These are phyloP conservation scores for Smutsia gigantea DNA, from an alignment of 2,797 vertebrate species.

Conservation along the genomic window DNA sequence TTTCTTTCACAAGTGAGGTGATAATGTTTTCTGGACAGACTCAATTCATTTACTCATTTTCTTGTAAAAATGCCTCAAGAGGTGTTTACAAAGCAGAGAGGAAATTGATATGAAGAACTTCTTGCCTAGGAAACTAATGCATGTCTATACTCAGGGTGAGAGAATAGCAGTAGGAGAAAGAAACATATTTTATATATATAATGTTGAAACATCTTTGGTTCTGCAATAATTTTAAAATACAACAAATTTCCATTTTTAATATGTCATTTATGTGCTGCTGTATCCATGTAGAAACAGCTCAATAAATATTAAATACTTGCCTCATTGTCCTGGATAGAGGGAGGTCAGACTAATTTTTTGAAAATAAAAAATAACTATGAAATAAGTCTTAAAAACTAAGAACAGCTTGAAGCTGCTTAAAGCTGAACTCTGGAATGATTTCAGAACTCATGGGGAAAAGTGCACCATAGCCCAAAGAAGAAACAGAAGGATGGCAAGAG, in stretches of 20 bases:
- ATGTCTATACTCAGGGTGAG: not conserved
- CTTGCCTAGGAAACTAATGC: not conserved
- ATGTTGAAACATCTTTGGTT: not conserved
- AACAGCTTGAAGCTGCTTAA: not conserved
- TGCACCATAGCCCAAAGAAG: not conserved
- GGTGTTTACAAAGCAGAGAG: not conserved
- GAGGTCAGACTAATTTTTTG: not conserved
- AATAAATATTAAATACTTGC: not conserved
- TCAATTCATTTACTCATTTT: constrained; percentile 6
- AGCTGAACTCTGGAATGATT: not conserved
- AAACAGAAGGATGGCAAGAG: not conserved
- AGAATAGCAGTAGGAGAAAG: constrained; percentile 2
- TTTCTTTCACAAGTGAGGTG: not conserved
- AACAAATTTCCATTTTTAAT: not conserved
- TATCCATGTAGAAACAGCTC: constrained; percentile 8
- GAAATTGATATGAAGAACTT: not conserved
- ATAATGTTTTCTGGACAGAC: not conserved
- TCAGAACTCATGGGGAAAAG: not conserved
- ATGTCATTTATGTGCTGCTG: not conserved
- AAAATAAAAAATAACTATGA: not conserved
- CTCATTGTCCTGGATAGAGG: not conserved
- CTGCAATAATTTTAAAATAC: not conserved
- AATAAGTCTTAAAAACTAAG: not conserved
- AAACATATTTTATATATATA: not conserved
- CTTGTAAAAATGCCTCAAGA: not conserved